Evolutionary conservation across 2,888 invertebrate genomes (phyloP), one percentile per base, ranked within the genome.

Genomic region (Geophilus truncorum): DNA sequence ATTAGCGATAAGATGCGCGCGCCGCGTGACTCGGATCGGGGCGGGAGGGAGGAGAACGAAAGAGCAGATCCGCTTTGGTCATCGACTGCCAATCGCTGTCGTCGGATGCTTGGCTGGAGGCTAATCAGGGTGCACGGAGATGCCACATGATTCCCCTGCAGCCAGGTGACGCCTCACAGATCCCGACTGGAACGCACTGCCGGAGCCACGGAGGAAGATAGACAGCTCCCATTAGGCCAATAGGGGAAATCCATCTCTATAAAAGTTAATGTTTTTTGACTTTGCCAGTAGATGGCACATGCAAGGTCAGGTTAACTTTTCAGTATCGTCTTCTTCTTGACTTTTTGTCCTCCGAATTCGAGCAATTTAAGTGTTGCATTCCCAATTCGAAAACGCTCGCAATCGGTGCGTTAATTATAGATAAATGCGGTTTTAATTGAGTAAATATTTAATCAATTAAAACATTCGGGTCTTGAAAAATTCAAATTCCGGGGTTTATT

Each of bases 81-180:
- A 70, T 70, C 70, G 70, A 70, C 70, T 70, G 70, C 70, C 70
- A 70, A 70, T 70, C 70, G 70, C 70, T 28, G 70, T 70, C 70
- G 70, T 70, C 70, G 70, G 70, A 70, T 28, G 70, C 70, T 70
- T 70, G 70, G 70, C 70, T 70, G 70, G 70, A 70, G 70, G 70
- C 70, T 70, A 70, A 70, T 70, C 70, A 28, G 70, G 70, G 70
- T 70, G 70, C 70, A 70, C 70, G 70, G 70, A 23, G 70, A 70
- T 28, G 70, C 70, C 70, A 70, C 70, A 28, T 70, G 70, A 70
- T 70, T 70, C 70, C 57, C 70, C 70, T 28, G 70, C 70, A 23
- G 70, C 70, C 70, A 70, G 70, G 70, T 70, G 70, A 70, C 70
- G 70, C 70, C 70, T 70, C 70, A 28, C 70, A 70, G 70, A 70